These are phyloP conservation scores for Oreochromis spilurus DNA, from an alignment of 2,113 vertebrate genomes.

Conservation along the genomic window DNA sequence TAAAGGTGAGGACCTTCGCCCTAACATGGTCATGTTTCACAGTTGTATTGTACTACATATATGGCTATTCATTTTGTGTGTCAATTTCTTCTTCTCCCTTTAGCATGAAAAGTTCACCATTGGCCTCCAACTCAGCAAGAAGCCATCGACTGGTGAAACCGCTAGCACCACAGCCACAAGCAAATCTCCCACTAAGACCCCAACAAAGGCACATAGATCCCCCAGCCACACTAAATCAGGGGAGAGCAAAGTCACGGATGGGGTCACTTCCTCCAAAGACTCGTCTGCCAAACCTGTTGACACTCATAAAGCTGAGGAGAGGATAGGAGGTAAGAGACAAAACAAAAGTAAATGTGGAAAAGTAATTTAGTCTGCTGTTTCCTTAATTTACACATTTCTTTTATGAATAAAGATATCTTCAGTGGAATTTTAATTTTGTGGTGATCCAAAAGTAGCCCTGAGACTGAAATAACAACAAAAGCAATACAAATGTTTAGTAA, in stretches of 20 bases:
- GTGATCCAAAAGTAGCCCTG: neutral
- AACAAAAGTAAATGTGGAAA: neutral
- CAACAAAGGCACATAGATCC: slow-evolving; percentile 76
- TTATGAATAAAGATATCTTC: neutral
- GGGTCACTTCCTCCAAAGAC: slow-evolving; percentile 57
- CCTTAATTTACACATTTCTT: neutral
- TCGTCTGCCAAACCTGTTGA: slow-evolving; percentile 75
- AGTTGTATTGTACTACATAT: neutral
- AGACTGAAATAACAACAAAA: neutral
- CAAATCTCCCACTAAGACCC: slow-evolving; percentile 58
- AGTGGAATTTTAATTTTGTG: neutral
- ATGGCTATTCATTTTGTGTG: neutral
- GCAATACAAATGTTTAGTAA: neutral
- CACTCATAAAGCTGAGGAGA: slow-evolving; percentile 81
- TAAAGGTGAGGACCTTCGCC: slow-evolving; percentile 80
- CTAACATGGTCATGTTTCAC: neutral
- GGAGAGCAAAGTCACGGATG: slow-evolving; percentile 71
- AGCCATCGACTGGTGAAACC: slow-evolving; percentile 77
- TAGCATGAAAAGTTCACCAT: slow-evolving; percentile 99
- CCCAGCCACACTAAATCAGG: slow-evolving; percentile 59
- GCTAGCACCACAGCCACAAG: slow-evolving; percentile 15
- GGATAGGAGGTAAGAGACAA: slow-evolving; percentile 75
- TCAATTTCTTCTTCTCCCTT: neutral
- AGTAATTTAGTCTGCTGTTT: neutral
- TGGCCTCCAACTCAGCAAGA: slow-evolving; percentile 90